Conservation (phyloP, 2,113 vertebrate species). For the Varanus komodoensis region DNA sequence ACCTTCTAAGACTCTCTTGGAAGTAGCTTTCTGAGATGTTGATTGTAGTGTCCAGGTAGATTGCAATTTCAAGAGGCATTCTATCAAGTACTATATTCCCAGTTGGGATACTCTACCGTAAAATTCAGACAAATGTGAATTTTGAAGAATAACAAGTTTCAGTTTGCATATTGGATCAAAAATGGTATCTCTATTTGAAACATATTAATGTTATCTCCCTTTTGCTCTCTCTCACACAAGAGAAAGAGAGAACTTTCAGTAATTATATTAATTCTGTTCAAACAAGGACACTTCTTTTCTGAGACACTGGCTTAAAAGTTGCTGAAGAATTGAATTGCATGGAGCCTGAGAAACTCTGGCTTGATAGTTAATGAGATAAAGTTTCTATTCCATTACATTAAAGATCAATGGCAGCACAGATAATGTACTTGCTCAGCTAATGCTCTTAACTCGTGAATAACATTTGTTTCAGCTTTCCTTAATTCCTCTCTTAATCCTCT, state of each 20-base stretch:
- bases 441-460: constrained; percentile 52
- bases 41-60: too few relatives aligned
- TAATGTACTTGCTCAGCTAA: constrained; percentile 50
- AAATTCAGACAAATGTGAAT: too few relatives aligned
- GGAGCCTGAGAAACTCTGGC: constrained; percentile 3
- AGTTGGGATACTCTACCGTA: too few relatives aligned
- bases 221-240: too few relatives aligned
- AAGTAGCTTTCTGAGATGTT: too few relatives aligned
- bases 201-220: too few relatives aligned
- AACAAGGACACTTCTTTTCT: background rate
- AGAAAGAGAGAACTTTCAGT: background rate
- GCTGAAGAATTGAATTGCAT: background rate
- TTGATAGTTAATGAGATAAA: constrained; percentile 50
- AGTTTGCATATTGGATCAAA: too few relatives aligned
- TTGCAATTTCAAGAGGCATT: too few relatives aligned
- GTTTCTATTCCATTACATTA: constrained; percentile 45
- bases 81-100: too few relatives aligned
- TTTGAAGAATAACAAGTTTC: too few relatives aligned
- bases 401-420: constrained; percentile 33
- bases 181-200: too few relatives aligned
- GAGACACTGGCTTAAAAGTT: background rate
- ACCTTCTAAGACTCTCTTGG: too few relatives aligned
- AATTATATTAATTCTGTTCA: background rate
- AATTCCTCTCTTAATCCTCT: constrained; percentile 63
- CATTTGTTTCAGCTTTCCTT: constrained; percentile 51